These are phyloP conservation scores for Steinernema khuongi DNA, from an alignment of 1,140 invertebrate genomes.

Conservation along the genomic window DNA sequence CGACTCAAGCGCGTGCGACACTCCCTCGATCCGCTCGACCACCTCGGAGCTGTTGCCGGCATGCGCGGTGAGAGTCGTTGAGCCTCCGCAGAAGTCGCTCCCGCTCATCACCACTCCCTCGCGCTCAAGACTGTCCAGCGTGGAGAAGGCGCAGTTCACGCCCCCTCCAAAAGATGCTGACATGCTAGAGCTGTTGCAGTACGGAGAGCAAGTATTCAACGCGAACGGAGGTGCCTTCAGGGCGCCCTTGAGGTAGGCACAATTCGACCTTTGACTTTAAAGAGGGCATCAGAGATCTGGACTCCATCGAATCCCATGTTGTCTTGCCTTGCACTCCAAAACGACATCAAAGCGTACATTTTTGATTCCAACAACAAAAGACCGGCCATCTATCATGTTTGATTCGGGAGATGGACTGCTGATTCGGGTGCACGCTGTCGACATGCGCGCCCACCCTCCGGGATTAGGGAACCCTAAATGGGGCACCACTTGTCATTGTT, in stretches of 20 bases:
- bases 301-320: no score
- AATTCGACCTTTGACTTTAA: no score
- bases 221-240: not conserved
- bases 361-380: no score
- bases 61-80: slow-evolving; percentile 13
- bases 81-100: slow-evolving; percentile 17
- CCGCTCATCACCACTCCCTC: slow-evolving; percentile 23
- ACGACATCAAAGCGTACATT: no score
- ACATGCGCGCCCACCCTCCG: no score
- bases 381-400: no score
- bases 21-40: slow-evolving; percentile 28
- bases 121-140: not conserved
- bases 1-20: slow-evolving; percentile 24
- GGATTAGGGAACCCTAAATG: no score
- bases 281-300: no score
- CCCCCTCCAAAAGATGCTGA: not conserved
- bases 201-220: not conserved
- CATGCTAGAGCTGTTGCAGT: not conserved
- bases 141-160: not conserved
- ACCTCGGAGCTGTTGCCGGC: slow-evolving; percentile 27
- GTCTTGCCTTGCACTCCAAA: no score
- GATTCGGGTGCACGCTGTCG: no score
- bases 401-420: no score
- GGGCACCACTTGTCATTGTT: no score
- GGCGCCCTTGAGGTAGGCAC: not conserved